phyloP scores from a whole-genome alignment of 2,113 vertebrate genomes.

The Actenoides lindsayi region DNA sequence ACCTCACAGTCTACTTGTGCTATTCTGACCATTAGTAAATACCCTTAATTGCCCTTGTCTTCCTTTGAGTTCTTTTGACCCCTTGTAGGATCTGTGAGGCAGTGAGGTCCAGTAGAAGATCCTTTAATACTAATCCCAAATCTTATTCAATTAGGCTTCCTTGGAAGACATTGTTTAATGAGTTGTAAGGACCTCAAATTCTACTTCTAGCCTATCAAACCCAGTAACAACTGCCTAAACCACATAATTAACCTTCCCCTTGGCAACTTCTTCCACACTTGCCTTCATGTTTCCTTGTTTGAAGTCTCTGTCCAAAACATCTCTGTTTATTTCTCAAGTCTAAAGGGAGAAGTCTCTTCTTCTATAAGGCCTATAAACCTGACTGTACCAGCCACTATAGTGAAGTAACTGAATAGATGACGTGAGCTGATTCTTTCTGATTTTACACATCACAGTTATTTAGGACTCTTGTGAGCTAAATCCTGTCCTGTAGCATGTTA shows the following conservation, averaged over 20 bases:
- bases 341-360: background rate
- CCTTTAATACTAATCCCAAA: conserved; percentile 4
- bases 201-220: conserved; percentile 15
- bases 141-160: conserved; percentile 8
- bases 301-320: background rate
- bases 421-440: background rate
- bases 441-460: background rate
- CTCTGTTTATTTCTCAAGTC: background rate
- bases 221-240: background rate
- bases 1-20: background rate
- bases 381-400: background rate
- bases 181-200: conserved; percentile 21
- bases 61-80: conserved; percentile 15
- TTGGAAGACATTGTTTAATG: conserved; percentile 20
- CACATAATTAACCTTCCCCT: conserved; percentile 7
- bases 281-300: background rate
- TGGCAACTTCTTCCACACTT: background rate
- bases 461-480: background rate
- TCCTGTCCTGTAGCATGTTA: background rate
- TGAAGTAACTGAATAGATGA: background rate
- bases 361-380: background rate
- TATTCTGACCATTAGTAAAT: background rate
- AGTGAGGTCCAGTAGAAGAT: background rate
- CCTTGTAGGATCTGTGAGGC: background rate
- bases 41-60: background rate